Evolutionary conservation across 2,113 vertebrate species (phyloP), one percentile per base, ranked within the genome.

Genomic region (Hemibagrus wyckioides): DNA sequence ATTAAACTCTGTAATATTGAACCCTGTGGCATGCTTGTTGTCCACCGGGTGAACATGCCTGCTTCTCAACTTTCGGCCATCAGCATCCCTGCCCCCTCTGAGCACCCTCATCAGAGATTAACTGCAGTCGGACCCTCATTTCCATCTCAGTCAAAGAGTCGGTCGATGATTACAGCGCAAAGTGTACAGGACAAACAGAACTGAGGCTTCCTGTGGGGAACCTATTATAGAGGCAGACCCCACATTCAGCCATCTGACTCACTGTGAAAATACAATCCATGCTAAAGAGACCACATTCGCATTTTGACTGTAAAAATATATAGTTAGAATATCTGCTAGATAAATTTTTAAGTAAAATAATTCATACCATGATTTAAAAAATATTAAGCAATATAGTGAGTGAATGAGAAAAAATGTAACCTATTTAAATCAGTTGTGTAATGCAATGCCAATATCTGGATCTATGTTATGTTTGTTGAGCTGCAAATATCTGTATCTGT

Each of bases 151-250:
- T 69, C 36, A 88, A 67, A 86, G 41, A 52, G 81, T 50, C 52
- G 75, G 56, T 50, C 44, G 44, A 76, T 76, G 69, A 87, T 85
- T 81, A 82, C 76, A 85, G 87, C 36, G 39, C 59, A 80, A 69
- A 71, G 44, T 75, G 88, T 87, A 80, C 88, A 88, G 59, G 76
- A 61, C 88, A 88, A 90, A 90, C 86, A 88, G 77, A n/a, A 65
- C 17, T 10, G 21, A 79, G 79, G 50, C 56, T n/a, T 86, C 89
- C 83, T 85, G 85, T 56, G 7, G 88, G 57, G 87, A 90, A 54
- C 59, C 57, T 80, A 85, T 87, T 88, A 82, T 33, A 28, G 14
- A 76, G 25, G 21, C 82, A 80, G 61, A 25, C 50, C 61, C n/a
- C 6, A 21, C 65, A 28, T 39, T 87, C 36, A 65, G 14, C n/a